These are phyloP conservation scores for Diachasma alloeum DNA, from an alignment of 1,140 invertebrate genomes.

Conservation along the genomic window DNA sequence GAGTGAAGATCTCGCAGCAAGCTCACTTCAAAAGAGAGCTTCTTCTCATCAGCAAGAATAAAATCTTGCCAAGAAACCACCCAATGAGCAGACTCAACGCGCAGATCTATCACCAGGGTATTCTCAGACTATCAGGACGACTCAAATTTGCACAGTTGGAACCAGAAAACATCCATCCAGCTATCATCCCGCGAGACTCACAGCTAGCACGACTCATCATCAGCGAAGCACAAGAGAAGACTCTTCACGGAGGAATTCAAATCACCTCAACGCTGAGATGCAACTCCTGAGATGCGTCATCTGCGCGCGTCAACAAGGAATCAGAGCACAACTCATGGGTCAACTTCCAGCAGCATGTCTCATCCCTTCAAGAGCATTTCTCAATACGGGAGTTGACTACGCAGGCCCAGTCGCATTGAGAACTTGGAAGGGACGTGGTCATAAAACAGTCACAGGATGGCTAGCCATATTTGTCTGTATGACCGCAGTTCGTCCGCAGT, in stretches of 20 bases:
- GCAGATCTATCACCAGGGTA: slow-evolving; percentile 28
- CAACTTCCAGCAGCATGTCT: slow-evolving; percentile 39
- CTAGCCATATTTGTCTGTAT: too few species aligned
- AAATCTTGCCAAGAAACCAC: not conserved
- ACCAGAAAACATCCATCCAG: slow-evolving; percentile 37
- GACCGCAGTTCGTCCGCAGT: too few species aligned
- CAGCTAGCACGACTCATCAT: slow-evolving; percentile 36
- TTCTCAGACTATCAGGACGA: slow-evolving; percentile 41
- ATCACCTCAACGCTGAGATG: not conserved
- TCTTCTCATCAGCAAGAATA: not conserved
- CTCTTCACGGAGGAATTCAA: slow-evolving; percentile 3
- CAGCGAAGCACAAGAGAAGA: slow-evolving; percentile 22
- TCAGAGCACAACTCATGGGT: slow-evolving; percentile 42
- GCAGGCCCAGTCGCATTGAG: slow-evolving; percentile 39
- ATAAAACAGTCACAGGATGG: slow-evolving; percentile 38
- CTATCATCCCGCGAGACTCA: slow-evolving; percentile 34
- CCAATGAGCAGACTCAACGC: not conserved
- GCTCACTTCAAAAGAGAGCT: too few species aligned
- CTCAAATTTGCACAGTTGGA: slow-evolving; percentile 33
- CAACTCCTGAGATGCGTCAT: slow-evolving; percentile 27
- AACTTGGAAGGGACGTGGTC: slow-evolving; percentile 33
- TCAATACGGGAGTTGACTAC: slow-evolving; percentile 37
- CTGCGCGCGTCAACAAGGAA: slow-evolving; percentile 6
- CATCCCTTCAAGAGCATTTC: slow-evolving; percentile 29
- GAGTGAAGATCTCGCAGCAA: not conserved